These are phyloP conservation scores for Phallusia fumigata DNA, from an alignment of 23 tunicate genomes.

Conservation along the genomic window DNA sequence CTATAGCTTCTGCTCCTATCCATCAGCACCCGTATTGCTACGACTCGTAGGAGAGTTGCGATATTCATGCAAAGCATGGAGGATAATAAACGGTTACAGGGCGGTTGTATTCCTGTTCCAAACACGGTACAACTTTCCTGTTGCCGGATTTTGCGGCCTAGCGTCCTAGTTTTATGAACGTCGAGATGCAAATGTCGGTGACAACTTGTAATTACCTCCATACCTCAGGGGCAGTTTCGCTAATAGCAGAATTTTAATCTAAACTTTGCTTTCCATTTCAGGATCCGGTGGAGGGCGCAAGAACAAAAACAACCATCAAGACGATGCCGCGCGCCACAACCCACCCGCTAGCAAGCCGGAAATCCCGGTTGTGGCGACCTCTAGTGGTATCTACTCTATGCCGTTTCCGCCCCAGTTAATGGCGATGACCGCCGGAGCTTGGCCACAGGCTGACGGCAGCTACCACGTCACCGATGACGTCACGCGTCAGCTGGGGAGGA, in stretches of 20 bases:
- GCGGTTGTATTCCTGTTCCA: not conserved
- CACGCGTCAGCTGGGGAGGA: conserved; percentile 26
- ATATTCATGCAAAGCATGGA: not conserved
- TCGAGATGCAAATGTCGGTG: not conserved
- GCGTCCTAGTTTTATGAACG: not conserved
- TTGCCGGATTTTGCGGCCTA: not conserved
- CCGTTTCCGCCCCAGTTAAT: conserved; percentile 44
- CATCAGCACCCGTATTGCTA: not conserved
- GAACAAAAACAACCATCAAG: not conserved
- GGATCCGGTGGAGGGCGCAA: conserved; percentile 3
- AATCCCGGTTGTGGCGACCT: not conserved
- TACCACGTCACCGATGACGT: conserved; percentile 24
- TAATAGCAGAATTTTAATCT: not conserved
- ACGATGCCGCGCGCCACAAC: conserved; percentile 2
- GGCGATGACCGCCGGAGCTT: conserved; percentile 30
- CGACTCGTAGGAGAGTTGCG: not conserved
- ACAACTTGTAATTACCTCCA: not conserved
- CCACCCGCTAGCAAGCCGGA: not conserved
- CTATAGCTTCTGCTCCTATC: not conserved
- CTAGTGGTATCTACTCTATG: conserved; percentile 1
- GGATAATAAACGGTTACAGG: not conserved
- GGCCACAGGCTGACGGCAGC: not conserved
- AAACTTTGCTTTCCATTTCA: not conserved
- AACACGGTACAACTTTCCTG: not conserved
- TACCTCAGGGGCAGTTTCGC: not conserved